Evolutionary conservation across 2,797 vertebrate species (phyloP).

Genomic region (Enteromius argenteus): DNA sequence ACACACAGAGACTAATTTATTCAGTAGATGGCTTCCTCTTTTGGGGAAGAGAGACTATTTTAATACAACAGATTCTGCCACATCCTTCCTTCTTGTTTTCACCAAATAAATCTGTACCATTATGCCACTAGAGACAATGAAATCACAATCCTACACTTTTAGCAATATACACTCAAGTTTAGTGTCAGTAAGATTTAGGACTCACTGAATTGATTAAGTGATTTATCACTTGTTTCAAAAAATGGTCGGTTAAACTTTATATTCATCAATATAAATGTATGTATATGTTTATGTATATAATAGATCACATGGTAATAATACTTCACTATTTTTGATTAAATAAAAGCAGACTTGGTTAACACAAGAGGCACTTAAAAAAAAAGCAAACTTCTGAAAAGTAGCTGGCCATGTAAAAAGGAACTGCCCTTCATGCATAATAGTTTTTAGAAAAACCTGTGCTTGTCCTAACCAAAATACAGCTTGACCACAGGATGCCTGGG

Average conservation of each 20-base stretch:
- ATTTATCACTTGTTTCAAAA: no score
- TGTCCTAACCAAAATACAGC: constrained; percentile 54
- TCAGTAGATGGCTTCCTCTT: constrained; percentile 48
- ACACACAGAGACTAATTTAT: constrained; percentile 31
- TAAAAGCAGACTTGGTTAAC: neutral
- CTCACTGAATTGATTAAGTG: neutral
- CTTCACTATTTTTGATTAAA: neutral
- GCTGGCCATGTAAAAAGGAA: constrained; percentile 20
- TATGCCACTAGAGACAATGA: constrained; percentile 19
- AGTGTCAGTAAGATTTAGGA: neutral
- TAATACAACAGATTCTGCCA: constrained; percentile 37
- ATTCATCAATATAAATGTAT: neutral
- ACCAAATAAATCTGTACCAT: constrained; percentile 46
- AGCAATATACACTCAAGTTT: neutral
- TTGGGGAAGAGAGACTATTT: constrained; percentile 35
- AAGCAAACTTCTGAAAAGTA: neutral
- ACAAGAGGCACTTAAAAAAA: neutral
- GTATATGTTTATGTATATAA: no score
- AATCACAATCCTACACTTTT: neutral
- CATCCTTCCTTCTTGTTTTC: constrained; percentile 57
- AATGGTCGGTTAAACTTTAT: no score
- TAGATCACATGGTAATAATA: neutral
- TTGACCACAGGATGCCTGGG: constrained; percentile 69
- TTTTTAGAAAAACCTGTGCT: constrained; percentile 57
- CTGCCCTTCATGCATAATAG: constrained; percentile 35